Conservation (phyloP, 2,888 invertebrate genomes). For the Opisthograptis luteolata region DNA sequence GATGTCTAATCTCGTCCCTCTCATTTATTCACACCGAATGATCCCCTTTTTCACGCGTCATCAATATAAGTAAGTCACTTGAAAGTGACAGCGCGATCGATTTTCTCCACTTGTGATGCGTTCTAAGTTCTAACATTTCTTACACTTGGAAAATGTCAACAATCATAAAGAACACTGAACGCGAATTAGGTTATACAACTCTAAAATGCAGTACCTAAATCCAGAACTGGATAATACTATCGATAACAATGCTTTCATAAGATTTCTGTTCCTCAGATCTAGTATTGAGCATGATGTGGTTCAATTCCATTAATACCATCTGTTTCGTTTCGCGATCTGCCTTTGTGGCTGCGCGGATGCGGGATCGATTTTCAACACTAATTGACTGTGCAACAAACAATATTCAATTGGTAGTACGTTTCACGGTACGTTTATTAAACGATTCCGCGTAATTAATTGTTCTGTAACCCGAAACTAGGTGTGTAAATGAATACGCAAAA, state of each 20-base stretch:
- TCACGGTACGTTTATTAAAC: slow-evolving; percentile 35
- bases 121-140: too few species aligned
- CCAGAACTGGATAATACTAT: too few species aligned
- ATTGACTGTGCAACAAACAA: slow-evolving; percentile 35
- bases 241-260: slow-evolving; percentile 9
- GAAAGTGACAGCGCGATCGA: too few species aligned
- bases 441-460: slow-evolving; percentile 37
- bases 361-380: slow-evolving; percentile 37
- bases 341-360: slow-evolving; percentile 23
- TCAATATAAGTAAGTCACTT: too few species aligned
- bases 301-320: slow-evolving; percentile 24
- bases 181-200: too few species aligned
- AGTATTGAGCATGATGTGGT: background rate
- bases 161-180: too few species aligned
- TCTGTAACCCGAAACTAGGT: slow-evolving; percentile 38
- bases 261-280: slow-evolving; percentile 16
- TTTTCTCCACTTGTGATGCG: too few species aligned
- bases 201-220: too few species aligned
- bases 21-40: too few species aligned
- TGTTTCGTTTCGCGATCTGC: slow-evolving; percentile 25
- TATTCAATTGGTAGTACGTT: slow-evolving; percentile 37
- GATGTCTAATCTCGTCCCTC: too few species aligned
- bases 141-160: too few species aligned
- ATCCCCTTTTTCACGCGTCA: too few species aligned
- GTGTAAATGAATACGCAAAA: slow-evolving; percentile 29